Base-by-base conservation (phyloP, 2,888 invertebrate species). In the Drosophila meridionalis region DNA sequence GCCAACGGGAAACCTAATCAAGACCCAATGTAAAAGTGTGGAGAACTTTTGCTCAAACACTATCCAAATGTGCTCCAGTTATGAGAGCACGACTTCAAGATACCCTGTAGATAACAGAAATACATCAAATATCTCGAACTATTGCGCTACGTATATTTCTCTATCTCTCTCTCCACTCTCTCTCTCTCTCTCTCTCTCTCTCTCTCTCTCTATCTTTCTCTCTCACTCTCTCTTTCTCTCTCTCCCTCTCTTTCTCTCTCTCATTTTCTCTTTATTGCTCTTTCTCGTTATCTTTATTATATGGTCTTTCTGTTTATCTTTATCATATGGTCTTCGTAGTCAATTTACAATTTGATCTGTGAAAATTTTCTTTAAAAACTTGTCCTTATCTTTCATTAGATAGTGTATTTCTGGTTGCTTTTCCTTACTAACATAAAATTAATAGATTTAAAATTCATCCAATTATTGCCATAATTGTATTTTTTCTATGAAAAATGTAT, bases 1-100 rank as follows among this genome's bases (percentile, higher is more conserved):
- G 79, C n/a, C 14, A 7, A 14, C 26, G 64, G 70, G 53, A 77
- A 71, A 32, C 47, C 9, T 48, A 12, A 12, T 53, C 64, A 61
- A 36, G 34, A 12, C n/a, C 20, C 14, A 12, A 36, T 63, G 59
- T 63, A 65, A 79, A 69, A 69, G 59, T 69, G 50, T 52, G 52
- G 50, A 62, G 61, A 79, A 40, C 53, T 43, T 34, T 58, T 40
- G 9, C 20, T 32, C 9, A 38, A n/a, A 26, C 11, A 36, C 50
- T 57, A 67, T 47, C 57, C 34, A 20, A 12, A 9, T n/a, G 7
- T 62, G 75, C n/a, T 55, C 64, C 11, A 64, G 12, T 59, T 61
- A n/a, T n/a, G n/a, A 34, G 4, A 38, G 50, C 48, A 12, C 14
- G 34, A 26, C 56, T 47, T 2, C 3, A 0, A 38, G 8, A 64